Percentiles rank a stretch among this genome's conserved stretches.
phyloP scores from a whole-genome alignment of 2,888 invertebrate genomes.

The Alloplasta piceator region DNA sequence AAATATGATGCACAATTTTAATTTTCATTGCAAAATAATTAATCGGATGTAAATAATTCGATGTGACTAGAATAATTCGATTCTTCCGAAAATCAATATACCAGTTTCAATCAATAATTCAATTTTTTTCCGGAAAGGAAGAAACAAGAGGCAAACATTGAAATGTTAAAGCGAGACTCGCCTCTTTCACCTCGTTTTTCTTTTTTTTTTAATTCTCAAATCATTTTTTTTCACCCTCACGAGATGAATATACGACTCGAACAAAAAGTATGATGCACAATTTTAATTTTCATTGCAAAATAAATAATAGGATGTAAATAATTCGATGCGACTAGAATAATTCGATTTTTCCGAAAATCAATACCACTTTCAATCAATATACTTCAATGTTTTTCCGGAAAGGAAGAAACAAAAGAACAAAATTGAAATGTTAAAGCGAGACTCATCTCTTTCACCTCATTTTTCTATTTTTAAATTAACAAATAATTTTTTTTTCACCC shows the following conservation, averaged over 20 bases:
- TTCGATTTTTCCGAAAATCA: too few species aligned
- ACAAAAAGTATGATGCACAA: not conserved
- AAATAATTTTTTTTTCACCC: not conserved
- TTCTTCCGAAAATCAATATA: too few species aligned
- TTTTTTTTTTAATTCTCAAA: not conserved
- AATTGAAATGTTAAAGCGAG: constrained; percentile 69
- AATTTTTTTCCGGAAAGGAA: constrained; percentile 72
- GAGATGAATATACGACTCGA: not conserved
- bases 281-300: not conserved
- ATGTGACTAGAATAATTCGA: too few species aligned
- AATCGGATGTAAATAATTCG: too few species aligned
- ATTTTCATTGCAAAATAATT: not conserved
- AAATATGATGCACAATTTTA: not conserved
- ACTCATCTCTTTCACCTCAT: not conserved
- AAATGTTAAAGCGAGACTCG: constrained; percentile 65
- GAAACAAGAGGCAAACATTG: constrained; percentile 67
- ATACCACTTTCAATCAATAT: not conserved
- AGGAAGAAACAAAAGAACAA: constrained; percentile 65
- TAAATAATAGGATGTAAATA: too few species aligned
- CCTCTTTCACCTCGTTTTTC: not conserved
- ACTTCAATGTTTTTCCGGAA: constrained; percentile 70
- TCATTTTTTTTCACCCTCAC: not conserved
- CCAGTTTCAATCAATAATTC: constrained; percentile 75
- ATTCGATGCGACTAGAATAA: too few species aligned
- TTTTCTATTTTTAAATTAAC: not conserved